Evolutionary conservation across 2,113 vertebrate species (phyloP).

Genomic region (Ammospiza caudacuta): DNA sequence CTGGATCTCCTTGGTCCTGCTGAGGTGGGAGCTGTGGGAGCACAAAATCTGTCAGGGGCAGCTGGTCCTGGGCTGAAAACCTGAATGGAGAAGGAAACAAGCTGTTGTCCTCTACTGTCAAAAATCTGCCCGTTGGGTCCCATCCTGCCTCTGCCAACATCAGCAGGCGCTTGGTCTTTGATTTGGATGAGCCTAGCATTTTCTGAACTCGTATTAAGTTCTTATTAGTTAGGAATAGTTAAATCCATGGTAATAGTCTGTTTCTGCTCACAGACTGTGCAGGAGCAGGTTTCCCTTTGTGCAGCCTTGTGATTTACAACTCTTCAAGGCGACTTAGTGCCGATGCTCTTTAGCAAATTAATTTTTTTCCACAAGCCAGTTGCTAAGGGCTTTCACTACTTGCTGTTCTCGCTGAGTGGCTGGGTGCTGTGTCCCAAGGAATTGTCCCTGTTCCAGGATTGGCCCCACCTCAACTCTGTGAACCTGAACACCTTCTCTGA

Average conservation of each 20-base stretch:
- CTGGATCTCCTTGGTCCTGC: neutral
- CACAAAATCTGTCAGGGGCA: neutral
- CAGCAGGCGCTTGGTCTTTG: neutral
- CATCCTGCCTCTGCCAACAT: neutral
- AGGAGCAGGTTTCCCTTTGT: neutral
- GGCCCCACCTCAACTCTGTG: neutral
- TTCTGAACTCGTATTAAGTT: neutral
- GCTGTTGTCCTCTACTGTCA: neutral
- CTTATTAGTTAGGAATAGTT: neutral
- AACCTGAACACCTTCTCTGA: neutral
- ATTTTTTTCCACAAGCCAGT: neutral
- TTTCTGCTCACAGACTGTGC: neutral
- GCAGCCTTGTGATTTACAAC: slow-evolving; percentile 13
- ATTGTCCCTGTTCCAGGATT: neutral
- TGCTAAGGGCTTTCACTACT: neutral
- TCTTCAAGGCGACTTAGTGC: neutral
- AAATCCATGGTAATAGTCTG: neutral
- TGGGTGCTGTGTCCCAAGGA: neutral
- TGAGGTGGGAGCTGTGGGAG: neutral
- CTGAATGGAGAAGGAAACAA: neutral
- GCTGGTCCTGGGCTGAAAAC: neutral
- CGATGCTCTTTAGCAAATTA: slow-evolving; percentile 31
- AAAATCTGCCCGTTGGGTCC: neutral
- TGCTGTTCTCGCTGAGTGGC: neutral
- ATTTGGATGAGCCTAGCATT: neutral